Percentiles rank a stretch among this genome's conserved stretches.
These are phyloP conservation scores for Poecilia gillii DNA, from an alignment of 2,797 vertebrate genomes.

Conservation along the genomic window DNA sequence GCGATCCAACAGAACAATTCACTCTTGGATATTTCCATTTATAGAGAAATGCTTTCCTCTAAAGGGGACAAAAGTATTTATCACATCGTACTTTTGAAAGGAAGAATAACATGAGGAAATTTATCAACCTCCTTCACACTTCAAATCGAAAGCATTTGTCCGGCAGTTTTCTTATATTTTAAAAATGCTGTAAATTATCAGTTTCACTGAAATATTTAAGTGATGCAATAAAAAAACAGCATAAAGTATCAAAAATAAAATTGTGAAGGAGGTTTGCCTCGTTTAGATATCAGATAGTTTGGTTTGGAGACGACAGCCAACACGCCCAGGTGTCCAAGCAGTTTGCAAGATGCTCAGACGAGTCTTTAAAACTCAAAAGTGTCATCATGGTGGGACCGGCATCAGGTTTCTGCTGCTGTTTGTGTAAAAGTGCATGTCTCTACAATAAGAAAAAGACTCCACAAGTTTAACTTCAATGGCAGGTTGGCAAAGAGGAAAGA, in stretches of 20 bases:
- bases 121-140: not conserved
- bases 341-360: not conserved
- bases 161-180: not conserved
- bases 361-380: not conserved
- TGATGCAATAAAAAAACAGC: not conserved
- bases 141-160: not conserved
- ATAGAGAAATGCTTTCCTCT: not conserved
- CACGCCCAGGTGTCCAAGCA: not conserved
- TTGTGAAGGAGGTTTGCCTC: not conserved
- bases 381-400: not conserved
- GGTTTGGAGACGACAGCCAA: not conserved
- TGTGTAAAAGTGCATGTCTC: not conserved
- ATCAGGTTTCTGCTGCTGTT: not conserved
- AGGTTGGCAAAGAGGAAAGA: not conserved
- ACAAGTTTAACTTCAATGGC: not conserved
- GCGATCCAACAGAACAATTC: conserved; percentile 7
- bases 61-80: not conserved
- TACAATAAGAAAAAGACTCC: not conserved
- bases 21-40: not conserved
- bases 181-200: not conserved
- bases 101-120: not conserved
- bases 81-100: not conserved
- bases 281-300: not conserved
- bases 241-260: not conserved
- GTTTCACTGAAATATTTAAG: not conserved